Base-by-base conservation (phyloP, 2,888 invertebrate species). In the Drosophila incognita region DNA sequence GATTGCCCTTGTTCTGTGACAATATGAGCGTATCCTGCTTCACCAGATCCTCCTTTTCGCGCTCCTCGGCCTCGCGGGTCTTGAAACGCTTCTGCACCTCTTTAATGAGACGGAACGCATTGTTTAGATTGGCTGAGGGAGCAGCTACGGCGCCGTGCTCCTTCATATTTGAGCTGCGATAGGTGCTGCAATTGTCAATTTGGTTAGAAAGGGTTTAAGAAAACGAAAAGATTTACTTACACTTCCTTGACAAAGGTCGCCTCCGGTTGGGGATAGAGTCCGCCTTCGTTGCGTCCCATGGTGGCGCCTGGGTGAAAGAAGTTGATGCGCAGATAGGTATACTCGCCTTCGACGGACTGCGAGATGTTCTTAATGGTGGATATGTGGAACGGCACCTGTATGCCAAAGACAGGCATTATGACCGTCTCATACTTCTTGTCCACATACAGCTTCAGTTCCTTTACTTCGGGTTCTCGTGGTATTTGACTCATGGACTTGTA, bases 71-170 rank as follows among this genome's bases (percentile, higher is more conserved):
- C 93, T 99, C 99, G 77, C 99, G 95, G 0, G 98, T 99, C 94
- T 98, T 99, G 93, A 98, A 99, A 91, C 98, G 98, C 93, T 99
- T 99, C 94, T 99, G 99, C 36, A 99, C 98, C 94, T 99, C 99
- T 93, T 99, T 99, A 89, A 99, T 99, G 63, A 99, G 94, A 81
- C 99, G 96, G 94, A 99, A 99, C 35, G 99, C 99, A 13, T 98
- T 99, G 93, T 98, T 99, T 54, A 99, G 94, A 93, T 99, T 99
- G 18, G 98, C 96, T 0, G 99, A 99, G 0, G 99, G 98, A 0
- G 99, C 97, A 4, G 97, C 96, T 74, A 97, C 94, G 93, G 98
- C 98, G 33, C 99, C 99, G 0, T 99, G 99, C 91, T 99, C 99
- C 94, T 99, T 99, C 49, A 97, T 97, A 93, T 99, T 99, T 88